Evolutionary conservation across 2,888 invertebrate genomes (phyloP).

Genomic region (Trileptium ribeirensis): DNA sequence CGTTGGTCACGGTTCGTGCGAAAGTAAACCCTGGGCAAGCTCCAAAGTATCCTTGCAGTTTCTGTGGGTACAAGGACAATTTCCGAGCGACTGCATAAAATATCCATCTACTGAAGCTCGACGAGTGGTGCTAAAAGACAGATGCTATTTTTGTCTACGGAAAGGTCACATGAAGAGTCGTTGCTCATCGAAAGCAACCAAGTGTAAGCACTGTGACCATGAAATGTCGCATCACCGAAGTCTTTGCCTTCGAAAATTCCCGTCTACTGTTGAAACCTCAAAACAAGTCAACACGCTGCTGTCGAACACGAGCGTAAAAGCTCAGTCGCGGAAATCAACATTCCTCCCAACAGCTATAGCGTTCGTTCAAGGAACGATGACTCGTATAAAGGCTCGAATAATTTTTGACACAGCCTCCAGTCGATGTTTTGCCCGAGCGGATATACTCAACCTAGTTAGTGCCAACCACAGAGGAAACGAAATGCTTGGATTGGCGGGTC

Average conservation of each 20-base stretch:
- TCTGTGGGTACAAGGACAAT: background rate
- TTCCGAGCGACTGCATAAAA: background rate
- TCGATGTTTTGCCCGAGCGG: background rate
- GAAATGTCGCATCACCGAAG: background rate
- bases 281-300: background rate
- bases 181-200: background rate
- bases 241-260: background rate
- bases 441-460: background rate
- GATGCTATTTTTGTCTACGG: background rate
- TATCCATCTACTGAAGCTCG: background rate
- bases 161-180: background rate
- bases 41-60: background rate
- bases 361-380: background rate
- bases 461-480: background rate
- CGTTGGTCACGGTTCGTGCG: background rate
- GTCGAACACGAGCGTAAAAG: background rate
- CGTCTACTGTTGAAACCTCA: too few species aligned
- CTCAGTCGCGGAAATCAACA: background rate
- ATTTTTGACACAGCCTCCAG: background rate
- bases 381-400: background rate
- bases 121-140: background rate
- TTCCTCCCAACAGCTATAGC: background rate
- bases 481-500: background rate
- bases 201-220: background rate
- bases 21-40: background rate